These are phyloP conservation scores for Parnassius mnemosyne DNA, from an alignment of 2,888 invertebrate species.

Conservation along the genomic window DNA sequence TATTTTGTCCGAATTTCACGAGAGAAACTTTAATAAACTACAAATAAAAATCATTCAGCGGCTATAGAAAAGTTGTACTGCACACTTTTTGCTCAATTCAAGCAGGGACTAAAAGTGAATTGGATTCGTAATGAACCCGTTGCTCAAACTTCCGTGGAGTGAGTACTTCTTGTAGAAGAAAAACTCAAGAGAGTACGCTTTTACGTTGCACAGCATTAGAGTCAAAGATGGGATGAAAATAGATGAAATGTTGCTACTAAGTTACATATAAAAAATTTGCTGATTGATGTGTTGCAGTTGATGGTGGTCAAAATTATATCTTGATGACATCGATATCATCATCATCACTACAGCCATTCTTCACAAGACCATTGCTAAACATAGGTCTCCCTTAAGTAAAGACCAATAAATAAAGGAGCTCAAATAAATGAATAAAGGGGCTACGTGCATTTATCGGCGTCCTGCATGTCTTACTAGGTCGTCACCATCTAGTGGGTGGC, in stretches of 20 bases:
- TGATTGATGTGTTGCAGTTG: too few species aligned
- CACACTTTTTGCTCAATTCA: constrained; percentile 21
- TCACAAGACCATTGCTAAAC: too few species aligned
- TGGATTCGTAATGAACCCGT: constrained; percentile 23
- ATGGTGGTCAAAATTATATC: too few species aligned
- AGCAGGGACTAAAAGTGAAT: constrained; percentile 18
- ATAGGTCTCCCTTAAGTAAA: too few species aligned
- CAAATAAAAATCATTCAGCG: constrained; percentile 13
- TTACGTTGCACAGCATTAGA: constrained; percentile 1
- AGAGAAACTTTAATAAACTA: not conserved
- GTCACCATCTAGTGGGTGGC: too few species aligned
- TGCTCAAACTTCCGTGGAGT: constrained; percentile 14
- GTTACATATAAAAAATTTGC: not conserved
- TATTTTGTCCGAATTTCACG: too few species aligned
- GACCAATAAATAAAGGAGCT: too few species aligned
- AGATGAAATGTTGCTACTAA: not conserved
- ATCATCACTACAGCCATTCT: too few species aligned
- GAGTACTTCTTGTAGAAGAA: constrained; percentile 12
- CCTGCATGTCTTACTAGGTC: too few species aligned
- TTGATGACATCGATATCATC: too few species aligned
- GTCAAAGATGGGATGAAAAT: constrained; percentile 1
- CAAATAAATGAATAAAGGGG: too few species aligned
- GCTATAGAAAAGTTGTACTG: constrained; percentile 18
- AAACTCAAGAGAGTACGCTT: constrained; percentile 13
- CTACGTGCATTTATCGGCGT: too few species aligned